Evolutionary conservation across 2,888 invertebrate species (phyloP), one percentile per base, ranked within the genome.

Genomic region (Agelastica alni): DNA sequence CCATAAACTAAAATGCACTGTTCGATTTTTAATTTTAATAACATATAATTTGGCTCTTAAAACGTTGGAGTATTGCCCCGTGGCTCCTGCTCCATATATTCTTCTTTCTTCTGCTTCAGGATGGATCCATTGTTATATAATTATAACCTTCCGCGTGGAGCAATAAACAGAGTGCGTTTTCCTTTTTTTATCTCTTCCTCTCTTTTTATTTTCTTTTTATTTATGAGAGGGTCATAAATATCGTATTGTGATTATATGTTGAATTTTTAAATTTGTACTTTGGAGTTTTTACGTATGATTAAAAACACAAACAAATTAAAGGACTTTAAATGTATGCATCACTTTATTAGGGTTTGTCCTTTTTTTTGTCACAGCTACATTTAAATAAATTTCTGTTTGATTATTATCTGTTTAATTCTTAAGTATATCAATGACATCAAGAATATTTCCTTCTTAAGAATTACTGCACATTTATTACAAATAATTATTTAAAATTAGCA

Each of bases 21-120:
- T 60, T 66, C 64, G 64, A 66, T 67, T 69, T 70, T 68, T 66
- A 69, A 68, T 63, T 67, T 66, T 71, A 72, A 72, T 73, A 72
- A 71, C 68, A 70, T 73, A 70, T 73, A 72, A 73, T 73, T 73
- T 73, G 62, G 68, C 60, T 70, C 64, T 69, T 69, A 70, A 70
- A 69, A 70, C 70, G 71, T 69, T 70, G 62, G 68, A 67, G 71
- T 69, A 70, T 70, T 65, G 68, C 67, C 69, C 68, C 65, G 63
- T 68, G 69, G 70, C 70, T 69, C 65, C 64, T 71, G 72, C 69
- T 70, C 70, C 63, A 71, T 66, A 70, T 73, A 68, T 67, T 63
- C 62, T 59, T 62, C 64, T 64, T 60, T 44, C 42, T 47, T 51
- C 41, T 49, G 43, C 17, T 43, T 12, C 41, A 36, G 63, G 66